Base-by-base conservation (phyloP, 2,888 invertebrate species). In the Tetheella fluctuosa region DNA sequence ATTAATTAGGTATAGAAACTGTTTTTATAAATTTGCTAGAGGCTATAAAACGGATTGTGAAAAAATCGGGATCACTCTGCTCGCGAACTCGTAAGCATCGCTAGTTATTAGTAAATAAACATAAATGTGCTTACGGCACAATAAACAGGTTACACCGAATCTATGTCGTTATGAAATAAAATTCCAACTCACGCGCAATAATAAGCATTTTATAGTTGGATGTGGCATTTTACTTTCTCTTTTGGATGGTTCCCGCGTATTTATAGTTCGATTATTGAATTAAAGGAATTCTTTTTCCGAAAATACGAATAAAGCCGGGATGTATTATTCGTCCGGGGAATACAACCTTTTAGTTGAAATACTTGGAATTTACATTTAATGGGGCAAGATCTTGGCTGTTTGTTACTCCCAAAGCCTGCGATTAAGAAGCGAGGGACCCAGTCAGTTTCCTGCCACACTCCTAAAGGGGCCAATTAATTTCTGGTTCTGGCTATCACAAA, bases 161-260 rank as follows among this genome's bases (percentile, higher is more conserved):
- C 34, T 55, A 70, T 69, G 64, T 67, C 69, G 68, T 77, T 80
- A 79, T 73, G 74, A 79, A 80, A 81, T 77, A 79, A 80, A 81
- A 81, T 71, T 71, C 70, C 23, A 71, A 71, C 72, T 69, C 60
- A 53, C 63, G 61, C 59, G 42, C 64, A 77, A 58, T 61, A 57
- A 57, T 54, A 61, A 73, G 64, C 6, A 25, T 53, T 62, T 58
- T 61, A 60, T 60, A 34, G 23, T n/a, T 76, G 76, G 80, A 81
- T 68, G 70, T 61, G 78, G 80, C 55, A 68, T 34, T 59, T 59
- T 12, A 54, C 20, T 39, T 59, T 60, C 60, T n/a, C 25, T 42
- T 48, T 42, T 39, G 23, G 34, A 37, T 55, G 10, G 7, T n/a
- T n/a, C 48, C 7, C 48, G 5, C n/a, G 34, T 20, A 34, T 34